Evolutionary conservation across 2,113 vertebrate species (phyloP).

Genomic region (Pedetes capensis): DNA sequence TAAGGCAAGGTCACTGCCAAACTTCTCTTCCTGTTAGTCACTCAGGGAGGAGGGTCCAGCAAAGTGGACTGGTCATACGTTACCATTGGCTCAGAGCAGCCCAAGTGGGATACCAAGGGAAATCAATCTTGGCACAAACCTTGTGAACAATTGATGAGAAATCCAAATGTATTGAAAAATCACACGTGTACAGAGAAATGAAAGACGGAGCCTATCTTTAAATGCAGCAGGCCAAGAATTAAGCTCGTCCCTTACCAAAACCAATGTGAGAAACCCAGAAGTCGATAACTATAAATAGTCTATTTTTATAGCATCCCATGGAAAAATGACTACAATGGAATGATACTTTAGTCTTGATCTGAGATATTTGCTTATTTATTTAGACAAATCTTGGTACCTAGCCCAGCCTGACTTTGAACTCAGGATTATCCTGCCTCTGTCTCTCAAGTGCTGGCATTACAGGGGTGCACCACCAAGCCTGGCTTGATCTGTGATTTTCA

Average conservation of each 20-base stretch:
- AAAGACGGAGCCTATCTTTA: constrained; percentile 53
- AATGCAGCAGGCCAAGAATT: constrained; percentile 16
- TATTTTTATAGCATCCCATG: background rate
- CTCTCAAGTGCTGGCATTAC: background rate
- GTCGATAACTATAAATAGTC: background rate
- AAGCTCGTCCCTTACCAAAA: constrained; percentile 5
- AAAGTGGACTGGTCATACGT: constrained; percentile 41
- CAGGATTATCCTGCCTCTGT: background rate
- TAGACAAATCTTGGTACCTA: background rate
- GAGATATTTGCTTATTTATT: background rate
- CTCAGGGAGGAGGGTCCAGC: constrained; percentile 42
- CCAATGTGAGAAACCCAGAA: constrained; percentile 38
- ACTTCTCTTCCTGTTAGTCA: constrained; percentile 78
- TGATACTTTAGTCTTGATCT: background rate
- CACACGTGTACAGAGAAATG: constrained; percentile 40
- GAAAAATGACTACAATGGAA: constrained; percentile 16
- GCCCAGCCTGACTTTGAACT: background rate
- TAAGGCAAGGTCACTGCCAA: constrained; percentile 67
- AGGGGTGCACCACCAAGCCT: too few species aligned
- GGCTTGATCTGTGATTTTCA: background rate
- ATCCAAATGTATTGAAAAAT: constrained; percentile 56
- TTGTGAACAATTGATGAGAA: constrained; percentile 65
- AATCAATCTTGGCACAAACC: constrained; percentile 42
- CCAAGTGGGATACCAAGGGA: constrained; percentile 19
- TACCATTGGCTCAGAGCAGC: background rate